Conservation (phyloP, 2,888 invertebrate species). For the Eilema caniola region DNA sequence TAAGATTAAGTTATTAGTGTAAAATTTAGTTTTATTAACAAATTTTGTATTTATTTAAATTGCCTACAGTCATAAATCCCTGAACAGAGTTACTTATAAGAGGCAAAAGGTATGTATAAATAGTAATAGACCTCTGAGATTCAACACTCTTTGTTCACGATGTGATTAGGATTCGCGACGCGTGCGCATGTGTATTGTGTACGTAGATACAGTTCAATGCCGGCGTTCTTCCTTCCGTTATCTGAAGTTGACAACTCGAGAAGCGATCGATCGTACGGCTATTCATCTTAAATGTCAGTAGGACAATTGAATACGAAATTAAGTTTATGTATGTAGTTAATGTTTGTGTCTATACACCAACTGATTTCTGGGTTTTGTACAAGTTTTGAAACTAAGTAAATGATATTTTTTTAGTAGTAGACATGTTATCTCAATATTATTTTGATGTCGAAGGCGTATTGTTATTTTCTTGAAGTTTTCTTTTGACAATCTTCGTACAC, state of each 20-base stretch:
- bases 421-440: no score
- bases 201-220: slow-evolving; percentile 62
- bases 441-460: no score
- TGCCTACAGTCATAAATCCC: not conserved
- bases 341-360: slow-evolving; percentile 13
- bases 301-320: slow-evolving; percentile 58
- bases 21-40: not conserved
- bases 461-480: no score
- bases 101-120: slow-evolving; percentile 32
- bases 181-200: slow-evolving; percentile 48
- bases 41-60: not conserved
- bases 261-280: slow-evolving; percentile 36
- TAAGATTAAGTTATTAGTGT: not conserved
- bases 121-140: slow-evolving; percentile 10
- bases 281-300: slow-evolving; percentile 66
- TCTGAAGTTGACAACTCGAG: slow-evolving; percentile 49
- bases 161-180: slow-evolving; percentile 60
- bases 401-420: no score
- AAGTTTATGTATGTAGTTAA: slow-evolving; percentile 17
- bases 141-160: slow-evolving; percentile 38
- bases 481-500: no score
- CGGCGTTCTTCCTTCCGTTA: slow-evolving; percentile 79
- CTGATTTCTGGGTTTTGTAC: no score
- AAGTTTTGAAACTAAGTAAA: no score
- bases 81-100: slow-evolving; percentile 1